Evolutionary conservation across 2,797 vertebrate genomes (phyloP), one percentile per base, ranked within the genome.

Genomic region (Chaetophractus vellerosus): DNA sequence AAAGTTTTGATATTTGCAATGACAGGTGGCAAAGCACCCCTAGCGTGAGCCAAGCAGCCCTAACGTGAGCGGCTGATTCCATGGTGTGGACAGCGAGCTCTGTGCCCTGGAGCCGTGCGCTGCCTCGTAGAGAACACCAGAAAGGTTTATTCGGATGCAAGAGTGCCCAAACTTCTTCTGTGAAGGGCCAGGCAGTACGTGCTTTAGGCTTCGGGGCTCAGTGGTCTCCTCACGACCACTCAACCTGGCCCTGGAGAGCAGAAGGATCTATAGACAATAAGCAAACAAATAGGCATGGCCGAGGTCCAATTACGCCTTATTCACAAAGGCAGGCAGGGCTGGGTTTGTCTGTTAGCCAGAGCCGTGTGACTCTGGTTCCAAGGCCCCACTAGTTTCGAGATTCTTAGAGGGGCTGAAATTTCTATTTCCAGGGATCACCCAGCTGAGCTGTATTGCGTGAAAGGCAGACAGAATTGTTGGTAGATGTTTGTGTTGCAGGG

Each of bases 221-320:
- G 5, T 9, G 5, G 69, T 18, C 21, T 28, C 69, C 63, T 19
- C 26, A 0, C 10, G 0, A 0, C 11, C 4, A 55, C n/a, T 50
- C 68, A 21, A 3, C 41, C 45, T 50, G 21, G 45, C 28, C 0
- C 7, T 6, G 1, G 16, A 38, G 50, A 10, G 2, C 38, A 21
- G 41, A 18, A 75, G 36, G n/a, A 31, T 14, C n/a, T 41, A 31
- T n/a, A n/a, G 31, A 33, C 26, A 55, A 41, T 38, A 10, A 19
- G 41, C 16, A 31, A 91, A 69, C 24, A 33, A 69, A 36, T n/a
- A 18, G 23, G 2, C 36, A 8, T 3, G 50, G 11, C 45, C 19
- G 6, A 19, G 12, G 71, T 28, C 76, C 74, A 69, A 5, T 28
- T 74, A 75, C 91, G 71, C 59, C 41, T 69, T 55, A 72, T 78